Base-by-base conservation (phyloP, 2,113 vertebrate species). In the Otolemur garnettii region DNA sequence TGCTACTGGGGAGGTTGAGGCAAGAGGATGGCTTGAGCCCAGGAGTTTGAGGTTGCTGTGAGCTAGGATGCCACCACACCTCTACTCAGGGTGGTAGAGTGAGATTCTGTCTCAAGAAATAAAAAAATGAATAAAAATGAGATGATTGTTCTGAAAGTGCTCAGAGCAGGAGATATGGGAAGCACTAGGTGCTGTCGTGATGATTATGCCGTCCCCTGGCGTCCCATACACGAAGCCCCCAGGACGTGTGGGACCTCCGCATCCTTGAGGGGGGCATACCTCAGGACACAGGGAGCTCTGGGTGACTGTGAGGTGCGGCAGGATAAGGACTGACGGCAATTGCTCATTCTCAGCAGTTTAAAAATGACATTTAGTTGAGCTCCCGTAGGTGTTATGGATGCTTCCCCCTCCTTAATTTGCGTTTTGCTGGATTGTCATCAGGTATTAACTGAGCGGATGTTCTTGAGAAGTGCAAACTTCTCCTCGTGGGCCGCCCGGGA, bases 311-410 rank as follows among this genome's bases (percentile, higher is more conserved):
- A 81, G 71, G 60, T 81, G 90, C 55, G 1, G 0, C 66, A 86
- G 62, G 55, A 82, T 50, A 64, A 26, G 12, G 45, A 95, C 71
- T 92, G 81, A 90, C 3, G 30, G 66, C 82, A 93, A 86, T 66
- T 89, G 83, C 80, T 96, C 90, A 84, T 96, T 14, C 84, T 92
- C 22, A 17, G 80, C 77, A 78, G 28, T 94, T 94, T 69, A 50
- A 82, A 95, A 92, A 66, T 96, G 97, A 83, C 95, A 81, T 95
- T 93, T 81, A 60, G 9, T 74, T 97, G 91, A 96, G 88, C 35
- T 91, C 55, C 45, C 13, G 24, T 95, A 79, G 92, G 92, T 93
- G 93, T 93, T 88, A 68, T 7, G 79, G 78, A 91, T 72, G 57
- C 87, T 77, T 94, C 88, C 95, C 62, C 89, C 78, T 95, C 91